phyloP scores from a whole-genome alignment of 2,113 vertebrate species.

The Arenaria interpres region DNA sequence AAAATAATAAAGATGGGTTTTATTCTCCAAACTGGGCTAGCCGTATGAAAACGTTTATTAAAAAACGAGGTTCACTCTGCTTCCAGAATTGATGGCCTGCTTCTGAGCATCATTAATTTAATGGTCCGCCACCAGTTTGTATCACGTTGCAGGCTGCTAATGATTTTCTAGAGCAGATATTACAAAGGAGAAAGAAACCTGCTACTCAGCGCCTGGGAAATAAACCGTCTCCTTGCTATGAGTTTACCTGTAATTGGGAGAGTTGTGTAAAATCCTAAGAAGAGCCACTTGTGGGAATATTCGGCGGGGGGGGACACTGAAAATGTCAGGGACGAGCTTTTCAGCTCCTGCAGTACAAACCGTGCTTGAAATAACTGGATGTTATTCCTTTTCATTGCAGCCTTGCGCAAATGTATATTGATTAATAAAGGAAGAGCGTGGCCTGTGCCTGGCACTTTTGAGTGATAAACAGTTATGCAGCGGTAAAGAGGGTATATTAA shows the following conservation, averaged over 20 bases:
- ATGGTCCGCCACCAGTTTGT: not conserved
- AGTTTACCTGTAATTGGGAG: not conserved
- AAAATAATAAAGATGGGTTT: not conserved
- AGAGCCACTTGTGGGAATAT: not conserved
- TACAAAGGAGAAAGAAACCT: not conserved
- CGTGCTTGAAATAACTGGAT: not conserved
- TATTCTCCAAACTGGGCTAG: not conserved
- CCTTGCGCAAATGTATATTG: not conserved
- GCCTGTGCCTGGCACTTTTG: not conserved
- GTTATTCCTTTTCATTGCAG: not conserved
- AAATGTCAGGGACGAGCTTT: not conserved
- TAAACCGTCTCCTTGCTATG: not conserved
- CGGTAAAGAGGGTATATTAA: slow-evolving; percentile 42
- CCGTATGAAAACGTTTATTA: not conserved
- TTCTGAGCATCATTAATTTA: slow-evolving; percentile 21
- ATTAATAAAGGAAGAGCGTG: slow-evolving; percentile 11
- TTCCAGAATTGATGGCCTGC: not conserved
- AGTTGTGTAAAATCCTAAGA: not conserved
- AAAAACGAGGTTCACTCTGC: not conserved
- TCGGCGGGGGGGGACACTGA: not conserved
- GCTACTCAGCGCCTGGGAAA: not conserved
- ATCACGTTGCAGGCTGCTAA: not conserved
- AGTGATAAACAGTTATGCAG: slow-evolving; percentile 48
- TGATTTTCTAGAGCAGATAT: not conserved
- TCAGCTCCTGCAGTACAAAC: not conserved